A percentile compares a stretch with the other conserved stretches of the same genome.
Evolutionary conservation across 23 tunicate genomes (phyloP).

Genomic region (Corella eumyota): DNA sequence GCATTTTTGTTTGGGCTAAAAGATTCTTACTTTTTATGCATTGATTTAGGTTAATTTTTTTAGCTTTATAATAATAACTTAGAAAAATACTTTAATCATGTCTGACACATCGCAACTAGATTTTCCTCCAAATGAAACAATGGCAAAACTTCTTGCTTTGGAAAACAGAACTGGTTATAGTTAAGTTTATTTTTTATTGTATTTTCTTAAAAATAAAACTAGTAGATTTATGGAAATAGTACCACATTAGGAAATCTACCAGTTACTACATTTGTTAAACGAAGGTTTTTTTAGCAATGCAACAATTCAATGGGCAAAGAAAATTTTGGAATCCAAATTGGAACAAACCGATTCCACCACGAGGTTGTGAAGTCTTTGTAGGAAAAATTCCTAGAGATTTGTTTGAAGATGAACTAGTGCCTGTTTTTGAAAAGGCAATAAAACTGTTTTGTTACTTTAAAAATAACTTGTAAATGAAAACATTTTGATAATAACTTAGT

Average conservation of each 20-base stretch:
- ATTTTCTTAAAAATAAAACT: too few relatives aligned
- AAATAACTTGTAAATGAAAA: background rate
- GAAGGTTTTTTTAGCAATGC: conserved; percentile 93
- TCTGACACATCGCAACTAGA: too few relatives aligned
- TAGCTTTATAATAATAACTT: too few relatives aligned
- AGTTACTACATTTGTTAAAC: too few relatives aligned
- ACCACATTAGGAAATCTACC: too few relatives aligned
- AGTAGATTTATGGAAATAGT: too few relatives aligned
- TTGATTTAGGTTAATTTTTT: too few relatives aligned
- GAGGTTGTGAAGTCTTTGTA: conserved; percentile 95
- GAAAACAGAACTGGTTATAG: conserved; percentile 96
- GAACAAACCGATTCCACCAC: conserved; percentile 67
- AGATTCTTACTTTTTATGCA: too few relatives aligned
- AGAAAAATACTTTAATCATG: conserved; percentile 32
- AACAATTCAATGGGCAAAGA: conserved; percentile 92
- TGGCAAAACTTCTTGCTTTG: conserved; percentile 77
- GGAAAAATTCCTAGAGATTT: conserved; percentile 86
- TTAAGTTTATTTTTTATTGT: conserved; percentile 24
- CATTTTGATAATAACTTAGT: too few relatives aligned
- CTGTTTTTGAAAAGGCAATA: conserved; percentile 67
- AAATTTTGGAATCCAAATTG: conserved; percentile 94
- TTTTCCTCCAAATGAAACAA: conserved; percentile 75
- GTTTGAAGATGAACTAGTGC: conserved; percentile 87
- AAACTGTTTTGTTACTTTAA: background rate
- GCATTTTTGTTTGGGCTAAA: too few relatives aligned